Conservation (phyloP, 2,797 vertebrate genomes). For the Melopsittacus undulatus region DNA sequence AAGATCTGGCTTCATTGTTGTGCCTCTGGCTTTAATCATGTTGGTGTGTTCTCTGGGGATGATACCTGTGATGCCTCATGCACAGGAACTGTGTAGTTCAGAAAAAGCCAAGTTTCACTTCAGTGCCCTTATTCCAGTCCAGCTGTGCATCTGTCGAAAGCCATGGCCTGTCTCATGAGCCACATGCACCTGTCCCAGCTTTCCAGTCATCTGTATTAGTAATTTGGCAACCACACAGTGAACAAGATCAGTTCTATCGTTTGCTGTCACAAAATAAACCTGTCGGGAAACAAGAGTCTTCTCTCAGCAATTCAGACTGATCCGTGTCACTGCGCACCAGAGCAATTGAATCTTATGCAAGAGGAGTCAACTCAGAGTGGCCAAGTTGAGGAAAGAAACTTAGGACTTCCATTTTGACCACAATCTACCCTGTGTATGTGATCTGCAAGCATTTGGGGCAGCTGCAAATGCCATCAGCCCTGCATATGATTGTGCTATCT, state of each 20-base stretch:
- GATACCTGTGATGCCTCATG: not conserved
- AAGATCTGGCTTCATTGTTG: not conserved
- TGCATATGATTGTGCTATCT: not conserved
- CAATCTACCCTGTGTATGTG: accelerated
- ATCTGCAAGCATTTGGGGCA: not conserved
- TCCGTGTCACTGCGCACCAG: not conserved
- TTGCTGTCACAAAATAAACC: not conserved
- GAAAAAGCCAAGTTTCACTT: not conserved
- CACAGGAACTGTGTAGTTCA: not conserved
- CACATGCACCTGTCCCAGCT: not conserved
- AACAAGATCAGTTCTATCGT: not conserved
- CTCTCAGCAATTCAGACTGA: not conserved
- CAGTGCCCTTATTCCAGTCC: not conserved
- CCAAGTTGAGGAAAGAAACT: not conserved
- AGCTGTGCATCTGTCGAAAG: not conserved
- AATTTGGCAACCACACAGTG: not conserved
- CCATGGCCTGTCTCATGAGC: not conserved
- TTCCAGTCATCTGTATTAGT: not conserved
- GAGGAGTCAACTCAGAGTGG: not conserved
- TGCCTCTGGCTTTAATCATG: not conserved
- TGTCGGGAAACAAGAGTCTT: not conserved
- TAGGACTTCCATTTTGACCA: not conserved
- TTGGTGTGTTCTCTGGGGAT: not conserved
- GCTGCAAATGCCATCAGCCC: not conserved
- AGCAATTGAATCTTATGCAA: not conserved